These are phyloP conservation scores for Geodia barretti DNA, from an alignment of 37 sponge, comb jelly and placozoan species.

Conservation along the genomic window DNA sequence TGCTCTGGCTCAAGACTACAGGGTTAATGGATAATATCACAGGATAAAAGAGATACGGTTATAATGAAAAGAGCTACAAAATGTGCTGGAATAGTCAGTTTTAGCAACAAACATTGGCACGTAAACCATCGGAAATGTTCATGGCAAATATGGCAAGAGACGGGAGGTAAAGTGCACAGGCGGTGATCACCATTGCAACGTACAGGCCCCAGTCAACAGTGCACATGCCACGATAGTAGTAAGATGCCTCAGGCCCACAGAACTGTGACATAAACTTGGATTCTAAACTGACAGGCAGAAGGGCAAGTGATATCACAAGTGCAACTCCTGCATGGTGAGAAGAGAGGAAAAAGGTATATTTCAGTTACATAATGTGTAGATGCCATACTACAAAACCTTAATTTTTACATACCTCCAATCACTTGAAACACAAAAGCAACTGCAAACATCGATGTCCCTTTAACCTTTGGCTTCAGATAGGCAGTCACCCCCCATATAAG, in stretches of 20 bases:
- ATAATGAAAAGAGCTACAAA: no score
- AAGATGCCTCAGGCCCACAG: conserved; percentile 44
- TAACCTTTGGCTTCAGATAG: conserved; percentile 61
- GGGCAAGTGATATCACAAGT: conserved; percentile 39
- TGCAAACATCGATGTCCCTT: conserved; percentile 39
- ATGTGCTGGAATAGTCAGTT: no score
- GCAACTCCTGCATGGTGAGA: conserved; percentile 28
- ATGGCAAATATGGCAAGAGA: conserved; percentile 74
- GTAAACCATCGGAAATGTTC: conserved; percentile 78
- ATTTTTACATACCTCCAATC: conserved; percentile 33
- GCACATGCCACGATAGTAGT: conserved; percentile 64
- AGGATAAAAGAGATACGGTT: no score
- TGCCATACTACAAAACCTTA: no score
- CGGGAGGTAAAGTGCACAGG: conserved; percentile 69
- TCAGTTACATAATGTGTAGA: no score
- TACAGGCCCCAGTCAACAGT: conserved; percentile 53
- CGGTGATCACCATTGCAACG: conserved; percentile 62
- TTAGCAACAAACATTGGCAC: conserved; percentile 67
- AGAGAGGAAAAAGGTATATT: not conserved
- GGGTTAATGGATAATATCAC: no score
- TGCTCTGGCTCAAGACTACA: not conserved
- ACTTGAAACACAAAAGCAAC: conserved; percentile 62
- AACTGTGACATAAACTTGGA: conserved; percentile 60
- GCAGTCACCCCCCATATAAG: conserved; percentile 53
- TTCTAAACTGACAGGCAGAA: conserved; percentile 64